phyloP scores from a whole-genome alignment of 2,113 vertebrate genomes.

The Prolemur simus region DNA sequence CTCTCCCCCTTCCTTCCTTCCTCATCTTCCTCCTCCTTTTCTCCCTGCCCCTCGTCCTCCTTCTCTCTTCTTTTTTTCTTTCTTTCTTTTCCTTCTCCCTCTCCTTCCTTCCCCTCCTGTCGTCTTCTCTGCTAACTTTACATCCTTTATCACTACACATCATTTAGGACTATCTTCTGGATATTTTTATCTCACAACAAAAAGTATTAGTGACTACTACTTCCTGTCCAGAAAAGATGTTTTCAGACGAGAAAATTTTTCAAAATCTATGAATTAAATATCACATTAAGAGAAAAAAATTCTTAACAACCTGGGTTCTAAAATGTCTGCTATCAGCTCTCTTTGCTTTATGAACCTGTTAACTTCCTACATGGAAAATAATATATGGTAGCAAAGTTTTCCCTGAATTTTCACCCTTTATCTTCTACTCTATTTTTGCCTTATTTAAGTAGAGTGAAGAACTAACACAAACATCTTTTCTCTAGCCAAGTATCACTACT shows the following conservation, averaged over 20 bases:
- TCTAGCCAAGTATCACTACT: neutral
- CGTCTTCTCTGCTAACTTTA: neutral
- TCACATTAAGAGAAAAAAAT: neutral
- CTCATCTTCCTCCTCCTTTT: fast-evolving
- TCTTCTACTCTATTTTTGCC: neutral
- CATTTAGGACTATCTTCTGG: neutral
- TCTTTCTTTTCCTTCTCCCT: neutral
- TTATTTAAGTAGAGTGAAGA: neutral
- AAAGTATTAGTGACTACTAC: neutral
- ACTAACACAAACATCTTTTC: neutral
- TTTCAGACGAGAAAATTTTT: neutral
- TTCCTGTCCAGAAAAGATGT: neutral
- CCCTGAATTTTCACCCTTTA: neutral
- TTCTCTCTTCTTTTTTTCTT: too few relatives aligned
- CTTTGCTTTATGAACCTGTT: neutral
- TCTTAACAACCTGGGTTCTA: neutral
- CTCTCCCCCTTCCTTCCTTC: too few relatives aligned
- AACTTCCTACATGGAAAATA: neutral
- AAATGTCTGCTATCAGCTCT: neutral
- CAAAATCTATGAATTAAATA: neutral
- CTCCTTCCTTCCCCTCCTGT: neutral
- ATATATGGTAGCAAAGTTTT: neutral
- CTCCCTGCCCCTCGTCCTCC: fast-evolving
- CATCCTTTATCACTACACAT: neutral
- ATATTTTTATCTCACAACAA: neutral